Base-by-base conservation (phyloP, 2,113 vertebrate genomes). In the Leptocoma aspasia region DNA sequence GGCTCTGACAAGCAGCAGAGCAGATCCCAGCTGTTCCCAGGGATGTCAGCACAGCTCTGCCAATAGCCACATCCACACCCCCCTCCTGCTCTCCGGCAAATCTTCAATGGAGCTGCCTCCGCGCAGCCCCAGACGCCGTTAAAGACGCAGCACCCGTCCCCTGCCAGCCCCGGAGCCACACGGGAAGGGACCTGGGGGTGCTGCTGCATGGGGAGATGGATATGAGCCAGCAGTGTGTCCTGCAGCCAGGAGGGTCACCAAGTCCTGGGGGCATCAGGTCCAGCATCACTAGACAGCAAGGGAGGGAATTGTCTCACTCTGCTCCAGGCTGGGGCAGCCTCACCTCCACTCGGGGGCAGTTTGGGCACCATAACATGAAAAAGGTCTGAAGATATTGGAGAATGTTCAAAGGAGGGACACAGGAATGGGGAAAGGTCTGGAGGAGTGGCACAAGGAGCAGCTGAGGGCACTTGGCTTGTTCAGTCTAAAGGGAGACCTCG, bases 31-130 rank as follows among this genome's bases (percentile, higher is more conserved):
- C 98, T 97, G 98, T 82, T 98, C 91, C 53, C 86, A 96, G 95
- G 96, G 97, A 97, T 98, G 97, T 95, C 98, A 98, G 44, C 69
- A 90, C 87, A 94, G 97, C 97, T 96, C 98, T 98, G 98, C 97
- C 97, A 97, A 97, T 90, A 96, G 96, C 95, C 97, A 96, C 96
- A 97, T 93, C 93, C 95, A 95, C 97, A 95, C 78, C 92, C 95
- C 93, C 90, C 83, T 90, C 61, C 96, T 30, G 94, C 95, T 97
- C 96, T 97, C 98, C 98, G 96, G 98, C 98, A 98, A 97, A 97
- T 59, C 96, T 98, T 97, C 90, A 92, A 92, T 79, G 91, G 97
- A 96, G 78, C 98, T 96, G 97, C 98, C 97, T 98, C 97, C 95
- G 94, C 98, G 95, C 49, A 68, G 95, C 94, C 95, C 11, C 41